These are phyloP conservation scores for Acrossocheilus wenchowensis DNA, from an alignment of 2,797 vertebrate genomes.

Conservation along the genomic window DNA sequence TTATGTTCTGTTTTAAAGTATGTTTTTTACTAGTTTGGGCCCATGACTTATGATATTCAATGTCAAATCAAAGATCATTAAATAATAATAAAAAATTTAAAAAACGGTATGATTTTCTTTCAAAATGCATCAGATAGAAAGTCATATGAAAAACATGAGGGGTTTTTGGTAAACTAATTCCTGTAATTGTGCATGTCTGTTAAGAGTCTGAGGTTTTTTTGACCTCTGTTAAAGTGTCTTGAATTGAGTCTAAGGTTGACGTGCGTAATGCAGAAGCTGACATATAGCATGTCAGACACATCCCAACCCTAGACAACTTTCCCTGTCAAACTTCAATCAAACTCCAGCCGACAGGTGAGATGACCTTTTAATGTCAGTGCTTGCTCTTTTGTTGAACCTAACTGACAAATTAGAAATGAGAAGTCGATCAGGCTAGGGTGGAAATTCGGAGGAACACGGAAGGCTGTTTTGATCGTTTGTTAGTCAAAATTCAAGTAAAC, in stretches of 20 bases:
- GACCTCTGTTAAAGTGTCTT: slow-evolving; percentile 32
- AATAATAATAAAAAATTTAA: background rate
- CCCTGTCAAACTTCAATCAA: slow-evolving; percentile 68
- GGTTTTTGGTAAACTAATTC: background rate
- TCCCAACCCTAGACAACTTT: slow-evolving; percentile 38
- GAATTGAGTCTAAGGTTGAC: slow-evolving; percentile 11
- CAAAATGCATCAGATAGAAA: background rate
- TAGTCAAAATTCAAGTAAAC: slow-evolving; percentile 18
- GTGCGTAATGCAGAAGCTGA: slow-evolving; percentile 37
- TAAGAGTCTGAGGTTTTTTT: slow-evolving; percentile 25
- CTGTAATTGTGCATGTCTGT: background rate
- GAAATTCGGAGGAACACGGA: slow-evolving; percentile 19
- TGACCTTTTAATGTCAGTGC: slow-evolving; percentile 79
- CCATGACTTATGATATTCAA: background rate
- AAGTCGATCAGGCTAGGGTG: slow-evolving; percentile 49
- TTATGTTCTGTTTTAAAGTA: background rate
- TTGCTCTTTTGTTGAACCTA: slow-evolving; percentile 72
- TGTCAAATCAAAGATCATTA: background rate
- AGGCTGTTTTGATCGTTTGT: background rate
- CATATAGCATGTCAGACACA: slow-evolving; percentile 57
- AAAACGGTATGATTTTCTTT: background rate
- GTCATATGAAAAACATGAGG: background rate
- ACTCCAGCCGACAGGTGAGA: slow-evolving; percentile 64
- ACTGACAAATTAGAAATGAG: slow-evolving; percentile 63
- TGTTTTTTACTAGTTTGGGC: background rate